Conservation (phyloP, 2,113 vertebrate species). For the Bubo blakistoni region DNA sequence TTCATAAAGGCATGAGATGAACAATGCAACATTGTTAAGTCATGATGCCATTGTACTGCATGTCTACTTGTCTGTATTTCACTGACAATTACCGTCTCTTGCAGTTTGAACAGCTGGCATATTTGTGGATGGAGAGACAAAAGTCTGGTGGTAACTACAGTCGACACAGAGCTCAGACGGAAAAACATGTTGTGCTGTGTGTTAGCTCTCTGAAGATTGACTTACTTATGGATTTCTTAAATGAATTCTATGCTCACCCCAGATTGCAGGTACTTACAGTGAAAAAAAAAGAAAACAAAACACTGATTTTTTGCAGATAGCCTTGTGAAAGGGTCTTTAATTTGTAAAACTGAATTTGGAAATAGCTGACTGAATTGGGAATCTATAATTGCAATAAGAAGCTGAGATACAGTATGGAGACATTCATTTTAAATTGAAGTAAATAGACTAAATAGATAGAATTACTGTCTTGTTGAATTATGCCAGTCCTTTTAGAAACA, state of each 20-base stretch:
- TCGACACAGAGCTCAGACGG: slow-evolving; percentile 91
- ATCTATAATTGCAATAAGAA: background rate
- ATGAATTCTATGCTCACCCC: slow-evolving; percentile 96
- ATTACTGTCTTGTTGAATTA: slow-evolving; percentile 18
- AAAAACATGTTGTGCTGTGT: slow-evolving; percentile 93
- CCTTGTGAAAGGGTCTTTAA: background rate
- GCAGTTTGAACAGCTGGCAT: slow-evolving; percentile 95
- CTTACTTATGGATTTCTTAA: slow-evolving; percentile 96
- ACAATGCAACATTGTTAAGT: background rate
- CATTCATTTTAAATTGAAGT: slow-evolving; percentile 3
- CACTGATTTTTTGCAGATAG: background rate
- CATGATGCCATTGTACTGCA: background rate
- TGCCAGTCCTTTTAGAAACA: background rate
- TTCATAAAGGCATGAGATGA: background rate
- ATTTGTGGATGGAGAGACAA: slow-evolving; percentile 98
- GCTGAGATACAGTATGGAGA: slow-evolving; percentile 7
- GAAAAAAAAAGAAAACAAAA: background rate
- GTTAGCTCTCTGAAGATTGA: slow-evolving; percentile 95
- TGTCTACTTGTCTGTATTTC: background rate
- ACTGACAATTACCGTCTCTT: slow-evolving; percentile 38
- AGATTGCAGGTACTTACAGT: slow-evolving; percentile 80
- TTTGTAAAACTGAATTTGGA: background rate
- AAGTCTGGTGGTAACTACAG: slow-evolving; percentile 98
- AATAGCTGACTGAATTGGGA: background rate
- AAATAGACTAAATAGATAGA: background rate